phyloP scores from a whole-genome alignment of 2,113 vertebrate genomes.

The Colossoma macropomum region DNA sequence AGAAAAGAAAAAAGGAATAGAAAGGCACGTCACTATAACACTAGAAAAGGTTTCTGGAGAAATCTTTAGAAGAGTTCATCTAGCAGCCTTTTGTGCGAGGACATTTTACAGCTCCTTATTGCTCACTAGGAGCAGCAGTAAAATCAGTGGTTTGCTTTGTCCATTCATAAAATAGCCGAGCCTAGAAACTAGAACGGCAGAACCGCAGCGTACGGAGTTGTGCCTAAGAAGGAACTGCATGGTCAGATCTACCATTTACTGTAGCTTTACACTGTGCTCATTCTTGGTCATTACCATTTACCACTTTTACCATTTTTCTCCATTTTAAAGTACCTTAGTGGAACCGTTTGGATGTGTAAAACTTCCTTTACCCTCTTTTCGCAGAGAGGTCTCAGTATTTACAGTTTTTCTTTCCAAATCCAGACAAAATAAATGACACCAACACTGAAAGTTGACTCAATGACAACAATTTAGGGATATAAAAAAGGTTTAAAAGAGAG shows the following conservation, averaged over 20 bases:
- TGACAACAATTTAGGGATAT: neutral
- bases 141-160: neutral
- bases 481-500: neutral
- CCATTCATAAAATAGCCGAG: neutral
- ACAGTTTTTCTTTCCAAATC: constrained; percentile 15
- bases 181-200: neutral
- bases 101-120: neutral
- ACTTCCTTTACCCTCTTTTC: too few relatives aligned
- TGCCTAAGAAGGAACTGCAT: neutral
- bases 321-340: too few relatives aligned
- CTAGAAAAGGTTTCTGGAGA: constrained; percentile 77
- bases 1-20: constrained; percentile 49
- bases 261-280: neutral
- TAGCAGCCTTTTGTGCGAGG: neutral
- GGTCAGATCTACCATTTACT: neutral
- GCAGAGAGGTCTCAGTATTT: constrained; percentile 9
- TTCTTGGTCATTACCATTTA: neutral
- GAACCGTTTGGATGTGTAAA: neutral
- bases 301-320: too few relatives aligned
- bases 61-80: constrained; percentile 70
- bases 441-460: too few relatives aligned
- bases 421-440: neutral
- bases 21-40: constrained; percentile 89
- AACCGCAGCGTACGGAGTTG: neutral
- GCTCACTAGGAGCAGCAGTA: neutral